A percentile compares a stretch with the other conserved stretches of the same genome.
These are phyloP conservation scores for Anneissia japonica DNA, from an alignment of 35 echinoderm and acorn worm species.

Conservation along the genomic window DNA sequence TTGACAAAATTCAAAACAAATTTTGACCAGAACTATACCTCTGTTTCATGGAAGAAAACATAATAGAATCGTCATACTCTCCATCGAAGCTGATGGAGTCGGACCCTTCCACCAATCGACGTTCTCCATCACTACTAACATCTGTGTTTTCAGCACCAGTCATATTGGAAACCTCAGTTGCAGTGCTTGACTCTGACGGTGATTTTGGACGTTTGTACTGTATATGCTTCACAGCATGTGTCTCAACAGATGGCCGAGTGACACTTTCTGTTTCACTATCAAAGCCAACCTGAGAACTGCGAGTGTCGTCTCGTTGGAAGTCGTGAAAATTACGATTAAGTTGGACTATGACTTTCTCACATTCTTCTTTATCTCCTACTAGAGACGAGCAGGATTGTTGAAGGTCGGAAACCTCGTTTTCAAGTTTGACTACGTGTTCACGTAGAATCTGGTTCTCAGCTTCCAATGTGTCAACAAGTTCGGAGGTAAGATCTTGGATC, in stretches of 20 bases:
- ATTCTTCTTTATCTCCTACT: conserved; percentile 52
- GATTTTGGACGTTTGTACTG: conserved; percentile 9
- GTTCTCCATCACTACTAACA: conserved; percentile 24
- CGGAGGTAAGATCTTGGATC: conserved; percentile 57
- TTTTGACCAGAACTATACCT: no score
- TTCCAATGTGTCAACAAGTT: conserved; percentile 41
- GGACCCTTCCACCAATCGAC: conserved; percentile 49
- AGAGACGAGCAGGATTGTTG: conserved; percentile 51
- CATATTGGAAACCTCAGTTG: conserved; percentile 18
- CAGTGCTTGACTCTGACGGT: conserved; percentile 30
- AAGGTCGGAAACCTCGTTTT: conserved; percentile 39
- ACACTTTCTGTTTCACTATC: conserved; percentile 46
- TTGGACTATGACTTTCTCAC: conserved; percentile 59
- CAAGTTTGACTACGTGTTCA: conserved; percentile 47
- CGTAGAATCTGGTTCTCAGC: conserved; percentile 57
- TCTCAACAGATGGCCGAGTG: not conserved
- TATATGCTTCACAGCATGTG: not conserved
- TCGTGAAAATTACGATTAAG: conserved; percentile 57
- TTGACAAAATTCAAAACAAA: no score
- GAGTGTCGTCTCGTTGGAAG: conserved; percentile 18
- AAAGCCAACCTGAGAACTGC: not conserved
- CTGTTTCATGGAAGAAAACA: conserved; percentile 82
- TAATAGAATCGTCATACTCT: conserved; percentile 92
- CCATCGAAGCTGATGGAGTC: conserved; percentile 89
- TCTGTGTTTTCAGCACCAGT: not conserved